Evolutionary conservation across 2,888 invertebrate genomes (phyloP), one percentile per base, ranked within the genome.

Genomic region (Magallana nippona): DNA sequence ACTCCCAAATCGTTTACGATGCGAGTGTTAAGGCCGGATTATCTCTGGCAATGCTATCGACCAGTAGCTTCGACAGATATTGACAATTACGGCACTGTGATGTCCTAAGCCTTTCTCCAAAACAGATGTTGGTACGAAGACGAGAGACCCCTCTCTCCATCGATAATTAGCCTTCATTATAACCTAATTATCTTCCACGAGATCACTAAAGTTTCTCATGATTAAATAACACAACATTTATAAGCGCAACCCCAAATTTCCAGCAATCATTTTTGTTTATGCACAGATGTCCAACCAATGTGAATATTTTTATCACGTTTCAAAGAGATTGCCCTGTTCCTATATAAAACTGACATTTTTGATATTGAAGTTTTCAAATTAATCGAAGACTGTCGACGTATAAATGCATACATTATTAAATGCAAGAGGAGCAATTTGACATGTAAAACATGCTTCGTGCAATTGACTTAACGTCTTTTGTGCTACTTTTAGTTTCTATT

Each of bases 151-250:
- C 79, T 57, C 79, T 56, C 27, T 78, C 55, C 78, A 44, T 22
- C 57, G 56, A 56, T 79, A 79, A 79, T 79, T 79, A 79, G 71
- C 79, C 57, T 56, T 56, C 15, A 79, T 79, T 56, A 79, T 56
- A 79, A 57, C 57, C 27, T 79, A 79, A 56, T 79, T 79, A 79
- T 79, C 57, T 79, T 22, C 44, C 22, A 22, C 79, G 13, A 55
- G 22, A 57, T 22, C 22, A 57, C 15, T 22, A 17, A 57, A 19
- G 79, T 56, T 78, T 60, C 71, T 71, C 71, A 71, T 71, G 22
- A 71, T 71, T 71, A 71, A 71, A 71, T 71, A 71, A 71, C 71
- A 32, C 32, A 71, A 71, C 71, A 15, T 71, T 71, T 71, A 71
- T 71, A 71, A 71, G 19, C 71, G 22, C 32, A 71, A 71, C 71